phyloP scores from a whole-genome alignment of 2,797 vertebrate genomes.

The Cottoperca gobio region DNA sequence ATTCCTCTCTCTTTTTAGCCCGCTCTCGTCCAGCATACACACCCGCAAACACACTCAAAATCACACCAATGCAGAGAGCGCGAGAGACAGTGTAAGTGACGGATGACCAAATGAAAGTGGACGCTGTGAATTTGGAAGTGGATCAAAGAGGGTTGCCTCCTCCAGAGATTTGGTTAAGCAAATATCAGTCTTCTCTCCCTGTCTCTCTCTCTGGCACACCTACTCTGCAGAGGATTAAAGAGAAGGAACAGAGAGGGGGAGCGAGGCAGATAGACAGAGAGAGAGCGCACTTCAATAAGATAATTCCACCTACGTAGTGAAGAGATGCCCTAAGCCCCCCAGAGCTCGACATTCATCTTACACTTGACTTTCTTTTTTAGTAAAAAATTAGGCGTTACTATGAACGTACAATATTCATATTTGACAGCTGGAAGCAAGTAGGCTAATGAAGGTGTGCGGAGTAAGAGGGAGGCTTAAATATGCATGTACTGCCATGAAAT shows the following conservation, averaged over 20 bases:
- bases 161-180: conserved; percentile 78
- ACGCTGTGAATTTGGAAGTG: conserved; percentile 71
- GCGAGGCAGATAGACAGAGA: conserved; percentile 45
- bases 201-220: conserved; percentile 63
- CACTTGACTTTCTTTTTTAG: conserved; percentile 25
- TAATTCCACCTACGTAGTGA: conserved; percentile 64
- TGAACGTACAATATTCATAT: conserved; percentile 38
- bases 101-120: conserved; percentile 68
- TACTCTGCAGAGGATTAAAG: conserved; percentile 78
- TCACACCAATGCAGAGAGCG: conserved; percentile 21
- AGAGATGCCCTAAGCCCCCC: conserved; percentile 54
- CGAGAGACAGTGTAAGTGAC: conserved; percentile 51
- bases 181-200: conserved; percentile 72
- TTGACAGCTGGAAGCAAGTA: conserved; percentile 30
- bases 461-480: conserved; percentile 9
- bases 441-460: conserved; percentile 41
- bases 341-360: conserved; percentile 61
- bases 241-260: conserved; percentile 55
- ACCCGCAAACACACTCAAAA: conserved; percentile 7
- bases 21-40: not conserved
- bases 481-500: not conserved
- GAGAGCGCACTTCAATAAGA: conserved; percentile 63
- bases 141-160: conserved; percentile 73
- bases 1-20: conserved; percentile 48
- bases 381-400: conserved; percentile 44